A percentile compares a stretch with the other conserved stretches of the same genome.
phyloP scores from a whole-genome alignment of 2,888 invertebrate genomes.

The Orchesella flavescens region DNA sequence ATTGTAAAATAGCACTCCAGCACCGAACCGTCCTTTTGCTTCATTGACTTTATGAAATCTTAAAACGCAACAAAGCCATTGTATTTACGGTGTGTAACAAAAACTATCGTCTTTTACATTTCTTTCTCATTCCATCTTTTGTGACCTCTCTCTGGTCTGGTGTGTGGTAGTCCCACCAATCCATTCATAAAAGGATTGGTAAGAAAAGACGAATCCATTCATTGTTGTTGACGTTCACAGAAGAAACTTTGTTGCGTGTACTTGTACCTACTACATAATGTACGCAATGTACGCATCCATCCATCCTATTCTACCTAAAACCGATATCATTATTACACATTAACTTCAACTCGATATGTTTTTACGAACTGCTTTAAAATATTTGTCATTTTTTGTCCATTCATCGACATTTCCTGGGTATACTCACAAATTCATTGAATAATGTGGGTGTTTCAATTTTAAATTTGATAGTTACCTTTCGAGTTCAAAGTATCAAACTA shows the following conservation, averaged over 20 bases:
- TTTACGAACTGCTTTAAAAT: too few species aligned
- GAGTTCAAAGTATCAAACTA: not conserved
- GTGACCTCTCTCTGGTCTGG: not conserved
- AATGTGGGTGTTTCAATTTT: too few species aligned
- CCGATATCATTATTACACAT: slow-evolving; percentile 1
- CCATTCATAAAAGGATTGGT: slow-evolving; percentile 14
- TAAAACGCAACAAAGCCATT: not conserved
- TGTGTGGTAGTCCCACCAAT: slow-evolving; percentile 12
- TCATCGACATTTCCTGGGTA: too few species aligned
- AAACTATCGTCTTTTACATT: not conserved
- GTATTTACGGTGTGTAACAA: not conserved
- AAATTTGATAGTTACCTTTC: too few species aligned
- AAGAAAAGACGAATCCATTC: slow-evolving; percentile 15
- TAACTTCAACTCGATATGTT: not conserved
- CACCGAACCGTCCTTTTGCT: not conserved
- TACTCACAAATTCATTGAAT: too few species aligned
- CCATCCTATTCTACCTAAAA: not conserved
- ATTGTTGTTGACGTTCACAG: slow-evolving; percentile 5
- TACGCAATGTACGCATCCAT: not conserved
- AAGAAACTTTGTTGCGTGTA: not conserved
- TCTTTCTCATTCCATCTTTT: not conserved
- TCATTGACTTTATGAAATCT: not conserved
- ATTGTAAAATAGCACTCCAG: too few species aligned
- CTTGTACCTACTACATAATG: not conserved
- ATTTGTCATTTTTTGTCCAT: too few species aligned